Conservation (phyloP, 2,888 invertebrate genomes). For the Atherix ibis region DNA sequence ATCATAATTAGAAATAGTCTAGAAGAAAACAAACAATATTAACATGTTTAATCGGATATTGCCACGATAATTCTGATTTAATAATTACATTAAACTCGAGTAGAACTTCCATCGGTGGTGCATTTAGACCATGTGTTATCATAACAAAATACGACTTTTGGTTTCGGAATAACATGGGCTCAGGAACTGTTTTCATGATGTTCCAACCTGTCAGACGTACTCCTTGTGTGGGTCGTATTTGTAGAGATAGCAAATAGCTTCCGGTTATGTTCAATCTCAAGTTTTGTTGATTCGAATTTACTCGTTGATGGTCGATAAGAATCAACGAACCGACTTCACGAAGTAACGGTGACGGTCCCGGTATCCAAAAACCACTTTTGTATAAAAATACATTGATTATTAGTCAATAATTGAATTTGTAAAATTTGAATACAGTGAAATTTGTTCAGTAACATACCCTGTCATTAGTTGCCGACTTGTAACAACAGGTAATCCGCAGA, state of each 20-base stretch:
- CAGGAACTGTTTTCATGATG: constrained; percentile 16
- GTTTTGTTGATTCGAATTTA: constrained; percentile 13
- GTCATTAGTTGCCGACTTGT: constrained; percentile 18
- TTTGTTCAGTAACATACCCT: too few species aligned
- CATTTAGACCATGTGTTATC: constrained; percentile 20
- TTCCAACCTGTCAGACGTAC: constrained; percentile 17
- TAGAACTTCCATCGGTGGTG: constrained; percentile 18
- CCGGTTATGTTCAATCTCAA: constrained; percentile 17
- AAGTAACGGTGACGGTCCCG: constrained; percentile 18
- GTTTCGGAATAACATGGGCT: constrained; percentile 16
- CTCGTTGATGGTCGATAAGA: constrained; percentile 12
- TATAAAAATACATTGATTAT: too few species aligned
- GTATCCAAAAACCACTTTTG: constrained; percentile 23
- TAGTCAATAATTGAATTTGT: too few species aligned
- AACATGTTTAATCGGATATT: too few species aligned
- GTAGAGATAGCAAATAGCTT: constrained; percentile 18
- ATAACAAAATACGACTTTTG: constrained; percentile 19
- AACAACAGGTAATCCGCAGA: constrained; percentile 21
- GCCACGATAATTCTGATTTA: too few species aligned
- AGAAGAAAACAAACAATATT: too few species aligned
- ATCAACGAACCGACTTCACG: constrained; percentile 17
- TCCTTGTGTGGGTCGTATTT: constrained; percentile 19
- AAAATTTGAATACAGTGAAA: too few species aligned
- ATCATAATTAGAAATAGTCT: too few species aligned
- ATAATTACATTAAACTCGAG: constrained; percentile 18